Base-by-base conservation (phyloP, 2,888 invertebrate species). In the Drosophila tripunctata region DNA sequence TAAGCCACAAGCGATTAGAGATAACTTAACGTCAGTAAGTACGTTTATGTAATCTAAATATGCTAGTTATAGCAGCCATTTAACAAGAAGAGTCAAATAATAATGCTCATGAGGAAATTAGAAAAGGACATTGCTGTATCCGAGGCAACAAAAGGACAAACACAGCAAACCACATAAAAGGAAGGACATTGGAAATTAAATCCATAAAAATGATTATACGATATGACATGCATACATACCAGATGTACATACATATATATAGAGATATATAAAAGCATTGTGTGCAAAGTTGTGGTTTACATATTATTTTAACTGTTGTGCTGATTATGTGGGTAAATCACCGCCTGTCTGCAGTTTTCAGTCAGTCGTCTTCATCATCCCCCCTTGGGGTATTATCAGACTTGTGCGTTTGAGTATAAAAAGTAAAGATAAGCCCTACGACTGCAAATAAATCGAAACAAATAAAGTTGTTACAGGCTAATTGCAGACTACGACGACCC, bases 91-190 rank as follows among this genome's bases (percentile, higher is more conserved):
- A 40, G 17, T 48, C 45, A 58, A 43, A 62, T 78, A 66, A 65
- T 68, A 75, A 78, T 66, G 30, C 45, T 56, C 62, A 52, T 50
- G 65, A 80, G 88, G 90, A 88, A 90, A 88, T 89, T 89, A 87
- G 89, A 89, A 90, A 64, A 88, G 90, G 90, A 88, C 82, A 89
- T 90, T 79, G 89, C 87, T 83, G 89, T 86, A 70, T 87, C 85
- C 85, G 84, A 71, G 70, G 30, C 12, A 21, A 62, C 36, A 64
- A 69, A n/a, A 54, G 47, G 41, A 67, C 36, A 22, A n/a, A 22
- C 21, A 22, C 24, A 24, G 33, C 48, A 58, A 58, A 48, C 61
- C 68, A 45, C 67, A 68, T 64, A 58, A 74, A 67, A 67, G 75
- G 70, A 79, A 83, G 87, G 84, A 88, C 90, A 87, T 87, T 87